Evolutionary conservation across 2,888 invertebrate species (phyloP).

Genomic region (Stegana nigrithorax): DNA sequence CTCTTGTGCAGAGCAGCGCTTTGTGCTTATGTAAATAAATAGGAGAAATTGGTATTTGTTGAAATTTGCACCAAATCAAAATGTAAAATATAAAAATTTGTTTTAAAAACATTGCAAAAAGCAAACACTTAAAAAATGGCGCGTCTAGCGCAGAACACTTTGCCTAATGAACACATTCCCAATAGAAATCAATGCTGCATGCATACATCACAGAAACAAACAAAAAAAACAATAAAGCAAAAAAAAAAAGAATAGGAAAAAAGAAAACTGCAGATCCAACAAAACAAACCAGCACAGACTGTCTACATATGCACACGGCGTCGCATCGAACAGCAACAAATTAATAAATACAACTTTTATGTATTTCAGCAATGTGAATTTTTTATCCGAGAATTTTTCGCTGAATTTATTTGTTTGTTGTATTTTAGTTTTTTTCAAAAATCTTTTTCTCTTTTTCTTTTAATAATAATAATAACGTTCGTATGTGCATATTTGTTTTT

Average conservation of each 20-base stretch:
- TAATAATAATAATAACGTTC: not conserved
- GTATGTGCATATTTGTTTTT: not conserved
- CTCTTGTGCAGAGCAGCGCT: no score
- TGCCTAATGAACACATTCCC: constrained; percentile 23
- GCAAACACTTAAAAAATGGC: not conserved
- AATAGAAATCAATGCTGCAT: constrained; percentile 27
- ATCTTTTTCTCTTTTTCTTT: constrained; percentile 31
- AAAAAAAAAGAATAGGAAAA: not conserved
- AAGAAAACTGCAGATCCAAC: no score
- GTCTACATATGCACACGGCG: not conserved
- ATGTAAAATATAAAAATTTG: not conserved
- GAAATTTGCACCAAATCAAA: constrained; percentile 17
- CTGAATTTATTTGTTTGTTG: no score
- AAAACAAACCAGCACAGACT: no score
- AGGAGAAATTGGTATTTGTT: no score
- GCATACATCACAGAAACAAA: not conserved
- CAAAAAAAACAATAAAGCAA: not conserved
- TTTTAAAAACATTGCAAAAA: not conserved
- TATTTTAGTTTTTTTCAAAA: no score
- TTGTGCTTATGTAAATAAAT: no score
- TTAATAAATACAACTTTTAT: not conserved
- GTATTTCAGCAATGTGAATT: constrained; percentile 17
- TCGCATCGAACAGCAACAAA: not conserved
- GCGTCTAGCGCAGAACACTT: constrained; percentile 16
- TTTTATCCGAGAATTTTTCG: no score